Evolutionary conservation across 2,113 vertebrate genomes (phyloP).

Genomic region (Pterocles gutturalis): DNA sequence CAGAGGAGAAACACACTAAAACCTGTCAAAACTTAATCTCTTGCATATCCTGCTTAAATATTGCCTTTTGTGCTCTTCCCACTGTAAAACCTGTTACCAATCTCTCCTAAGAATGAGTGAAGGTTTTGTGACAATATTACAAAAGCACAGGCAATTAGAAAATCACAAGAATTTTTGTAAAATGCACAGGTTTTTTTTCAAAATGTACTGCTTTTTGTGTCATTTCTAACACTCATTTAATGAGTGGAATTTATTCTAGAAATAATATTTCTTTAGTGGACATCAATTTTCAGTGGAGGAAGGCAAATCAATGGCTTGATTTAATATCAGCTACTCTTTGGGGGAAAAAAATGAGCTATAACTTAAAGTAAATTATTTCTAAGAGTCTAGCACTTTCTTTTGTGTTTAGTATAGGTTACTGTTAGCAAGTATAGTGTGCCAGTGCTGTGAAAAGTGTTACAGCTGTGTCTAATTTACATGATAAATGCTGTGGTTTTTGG

Average conservation of each 20-base stretch:
- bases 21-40: slow-evolving; percentile 57
- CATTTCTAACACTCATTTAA: not conserved
- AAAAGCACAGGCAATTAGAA: not conserved
- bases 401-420: not conserved
- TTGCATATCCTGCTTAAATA: slow-evolving; percentile 59
- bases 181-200: not conserved
- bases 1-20: not conserved
- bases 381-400: not conserved
- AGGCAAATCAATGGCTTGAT: not conserved
- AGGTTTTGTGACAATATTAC: slow-evolving; percentile 34
- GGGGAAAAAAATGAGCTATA: not conserved
- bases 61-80: not conserved
- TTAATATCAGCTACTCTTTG: not conserved
- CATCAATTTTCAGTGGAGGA: not conserved
- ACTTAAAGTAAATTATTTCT: not conserved
- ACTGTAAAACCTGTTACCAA: slow-evolving; percentile 20
- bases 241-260: not conserved
- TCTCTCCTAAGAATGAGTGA: not conserved
- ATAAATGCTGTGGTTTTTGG: not conserved
- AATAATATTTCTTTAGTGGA: not conserved
- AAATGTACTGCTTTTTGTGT: not conserved
- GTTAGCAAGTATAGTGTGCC: not conserved
- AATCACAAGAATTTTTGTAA: not conserved
- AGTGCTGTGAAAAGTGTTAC: not conserved
- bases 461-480: not conserved